Conservation (phyloP, 2,113 vertebrate genomes). For the Pelecanoides urinatrix region DNA sequence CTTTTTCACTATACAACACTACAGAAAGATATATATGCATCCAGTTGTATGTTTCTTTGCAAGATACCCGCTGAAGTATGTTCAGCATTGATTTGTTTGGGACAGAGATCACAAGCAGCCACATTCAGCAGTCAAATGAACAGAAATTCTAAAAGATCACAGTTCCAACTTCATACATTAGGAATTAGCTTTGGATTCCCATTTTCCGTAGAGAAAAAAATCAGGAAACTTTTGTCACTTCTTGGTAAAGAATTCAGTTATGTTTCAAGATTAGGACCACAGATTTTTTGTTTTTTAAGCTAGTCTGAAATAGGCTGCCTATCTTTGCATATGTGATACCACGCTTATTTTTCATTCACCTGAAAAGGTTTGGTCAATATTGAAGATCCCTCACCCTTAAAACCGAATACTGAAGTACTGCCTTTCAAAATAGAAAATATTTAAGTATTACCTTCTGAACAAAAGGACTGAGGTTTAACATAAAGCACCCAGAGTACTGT, state of each 20-base stretch:
- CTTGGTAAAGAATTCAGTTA: neutral
- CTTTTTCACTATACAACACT: too few species aligned
- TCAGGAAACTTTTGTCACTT: neutral
- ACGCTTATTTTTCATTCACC: neutral
- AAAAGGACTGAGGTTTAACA: neutral
- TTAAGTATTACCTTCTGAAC: neutral
- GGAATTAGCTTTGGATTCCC: neutral
- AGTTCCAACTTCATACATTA: neutral
- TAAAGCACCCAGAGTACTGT: neutral
- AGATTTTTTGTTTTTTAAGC: neutral
- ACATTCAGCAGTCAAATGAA: neutral
- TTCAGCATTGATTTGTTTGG: neutral
- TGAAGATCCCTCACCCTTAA: neutral
- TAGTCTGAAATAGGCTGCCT: neutral
- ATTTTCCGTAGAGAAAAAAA: neutral
- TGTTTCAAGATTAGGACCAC: neutral
- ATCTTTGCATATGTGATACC: neutral
- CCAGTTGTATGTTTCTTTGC: neutral
- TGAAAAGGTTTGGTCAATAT: neutral
- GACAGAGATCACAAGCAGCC: neutral
- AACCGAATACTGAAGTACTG: neutral
- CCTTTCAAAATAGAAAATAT: neutral
- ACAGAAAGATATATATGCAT: accelerated
- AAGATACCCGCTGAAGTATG: neutral
- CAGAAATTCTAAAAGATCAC: neutral